Evolutionary conservation across 1,140 invertebrate genomes (phyloP).

Genomic region (Drosophila elegans): DNA sequence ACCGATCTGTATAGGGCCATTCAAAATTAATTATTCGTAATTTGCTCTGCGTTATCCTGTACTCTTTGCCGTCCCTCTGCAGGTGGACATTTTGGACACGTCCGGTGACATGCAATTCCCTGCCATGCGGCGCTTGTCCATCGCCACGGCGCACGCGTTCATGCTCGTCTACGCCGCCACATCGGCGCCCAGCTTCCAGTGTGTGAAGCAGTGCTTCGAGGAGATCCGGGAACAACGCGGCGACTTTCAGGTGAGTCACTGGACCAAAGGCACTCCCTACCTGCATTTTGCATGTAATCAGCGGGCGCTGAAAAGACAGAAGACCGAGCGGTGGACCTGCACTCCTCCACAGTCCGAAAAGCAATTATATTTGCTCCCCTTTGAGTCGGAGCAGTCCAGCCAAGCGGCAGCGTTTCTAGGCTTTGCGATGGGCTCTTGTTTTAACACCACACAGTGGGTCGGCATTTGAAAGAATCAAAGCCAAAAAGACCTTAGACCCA

Average conservation of each 20-base stretch:
- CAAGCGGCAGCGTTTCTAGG: conserved; percentile 29
- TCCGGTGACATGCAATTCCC: conserved; percentile 95
- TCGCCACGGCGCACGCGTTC: conserved; percentile 95
- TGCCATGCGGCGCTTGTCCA: conserved; percentile 93
- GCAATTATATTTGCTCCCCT: conserved; percentile 49
- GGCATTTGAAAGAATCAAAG: background rate
- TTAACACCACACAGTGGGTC: conserved; percentile 8
- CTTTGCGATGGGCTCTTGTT: conserved; percentile 16
- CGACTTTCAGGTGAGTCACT: conserved; percentile 88
- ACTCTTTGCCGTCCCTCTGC: conserved; percentile 35
- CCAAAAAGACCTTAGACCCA: background rate
- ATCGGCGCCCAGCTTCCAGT: conserved; percentile 90
- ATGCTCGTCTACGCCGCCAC: conserved; percentile 95
- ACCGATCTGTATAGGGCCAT: background rate
- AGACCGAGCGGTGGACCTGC: background rate
- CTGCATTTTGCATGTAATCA: conserved; percentile 76
- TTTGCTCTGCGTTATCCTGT: conserved; percentile 15
- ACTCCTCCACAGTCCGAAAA: conserved; percentile 25
- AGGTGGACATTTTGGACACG: conserved; percentile 95
- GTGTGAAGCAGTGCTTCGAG: conserved; percentile 92
- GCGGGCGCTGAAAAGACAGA: conserved; percentile 13
- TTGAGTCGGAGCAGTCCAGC: conserved; percentile 28
- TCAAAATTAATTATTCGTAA: conserved; percentile 24
- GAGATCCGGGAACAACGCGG: conserved; percentile 92
- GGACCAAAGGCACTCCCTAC: background rate